Evolutionary conservation across 2,113 vertebrate species (phyloP), one percentile per base, ranked within the genome.

Genomic region (Heloderma charlesbogerti): DNA sequence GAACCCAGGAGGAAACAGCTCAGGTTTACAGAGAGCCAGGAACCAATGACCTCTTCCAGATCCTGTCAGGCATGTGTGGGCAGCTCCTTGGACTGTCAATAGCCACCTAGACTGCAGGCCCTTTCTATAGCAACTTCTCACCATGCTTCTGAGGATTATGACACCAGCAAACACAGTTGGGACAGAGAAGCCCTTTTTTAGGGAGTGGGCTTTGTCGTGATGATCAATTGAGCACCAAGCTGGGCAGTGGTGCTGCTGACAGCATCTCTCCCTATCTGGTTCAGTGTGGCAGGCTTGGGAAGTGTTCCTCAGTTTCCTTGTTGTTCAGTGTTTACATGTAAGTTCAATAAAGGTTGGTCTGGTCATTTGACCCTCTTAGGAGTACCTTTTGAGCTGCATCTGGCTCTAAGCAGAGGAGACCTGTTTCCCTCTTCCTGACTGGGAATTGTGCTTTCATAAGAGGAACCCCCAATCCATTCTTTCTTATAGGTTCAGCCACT

Each of bases 151-250:
- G 29, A 96, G 95, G 96, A 94, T 96, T 86, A 54, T 92, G 94
- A 85, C 97, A 98, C 97, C 97, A 98, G 97, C 97, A 97, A 94
- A 96, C 94, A 94, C 94, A 95, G 95, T 95, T 94, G 91, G 86
- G 45, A 89, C 66, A 90, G 84, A 88, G 48, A 89, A 94, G 93
- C 94, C 89, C 90, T 83, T 7, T 0, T 93, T 57, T 89, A 78
- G 92, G 85, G 15, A 1, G 84, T 89, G 91, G 95, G 93, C 91
- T 85, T 91, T 89, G 89, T 94, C 94, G 94, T 88, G 20, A 69
- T 57, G 89, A 78, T 92, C 93, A 86, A 7, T 95, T 88, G 94
- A 94, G 95, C 88, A 89, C 87, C 40, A 89, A 37, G 81, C 95
- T 94, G 71, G 88, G 71, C 91, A 90, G 48, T 69, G 74, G 71